These are phyloP conservation scores for Erannis defoliaria DNA, from an alignment of 2,888 invertebrate genomes.

Conservation along the genomic window DNA sequence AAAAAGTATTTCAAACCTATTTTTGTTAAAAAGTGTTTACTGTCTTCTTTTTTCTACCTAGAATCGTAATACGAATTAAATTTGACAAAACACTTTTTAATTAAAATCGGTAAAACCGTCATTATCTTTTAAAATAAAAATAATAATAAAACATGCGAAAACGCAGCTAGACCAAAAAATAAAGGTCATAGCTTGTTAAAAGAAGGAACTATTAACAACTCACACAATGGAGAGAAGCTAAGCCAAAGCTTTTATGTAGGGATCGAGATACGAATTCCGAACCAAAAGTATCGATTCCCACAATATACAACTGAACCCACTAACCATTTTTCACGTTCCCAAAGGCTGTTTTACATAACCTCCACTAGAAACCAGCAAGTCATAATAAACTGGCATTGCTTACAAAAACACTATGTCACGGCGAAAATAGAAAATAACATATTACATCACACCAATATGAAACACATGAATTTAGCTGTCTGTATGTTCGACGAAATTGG, in stretches of 20 bases:
- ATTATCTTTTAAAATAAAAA: too few relatives aligned
- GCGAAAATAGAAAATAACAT: slow-evolving; percentile 35
- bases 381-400: slow-evolving; percentile 44
- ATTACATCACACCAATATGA: too few relatives aligned
- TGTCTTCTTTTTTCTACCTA: too few relatives aligned
- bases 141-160: too few relatives aligned
- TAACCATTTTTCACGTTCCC: slow-evolving; percentile 12
- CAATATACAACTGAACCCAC: slow-evolving; percentile 10
- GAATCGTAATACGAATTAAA: too few relatives aligned
- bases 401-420: slow-evolving; percentile 48
- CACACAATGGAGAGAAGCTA: slow-evolving; percentile 2
- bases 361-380: slow-evolving; percentile 23
- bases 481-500: too few relatives aligned
- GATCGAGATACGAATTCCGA: slow-evolving; percentile 3
- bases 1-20: too few relatives aligned
- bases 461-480: too few relatives aligned
- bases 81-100: too few relatives aligned
- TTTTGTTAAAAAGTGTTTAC: too few relatives aligned
- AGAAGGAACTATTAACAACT: neutral
- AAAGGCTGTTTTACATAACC: slow-evolving; percentile 20
- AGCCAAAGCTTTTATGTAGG: neutral
- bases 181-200: too few relatives aligned
- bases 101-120: too few relatives aligned
- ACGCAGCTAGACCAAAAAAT: neutral
- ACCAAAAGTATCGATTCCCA: slow-evolving; percentile 6